Conservation (phyloP, 2,888 invertebrate species). For the Scrobipalpa costella region DNA sequence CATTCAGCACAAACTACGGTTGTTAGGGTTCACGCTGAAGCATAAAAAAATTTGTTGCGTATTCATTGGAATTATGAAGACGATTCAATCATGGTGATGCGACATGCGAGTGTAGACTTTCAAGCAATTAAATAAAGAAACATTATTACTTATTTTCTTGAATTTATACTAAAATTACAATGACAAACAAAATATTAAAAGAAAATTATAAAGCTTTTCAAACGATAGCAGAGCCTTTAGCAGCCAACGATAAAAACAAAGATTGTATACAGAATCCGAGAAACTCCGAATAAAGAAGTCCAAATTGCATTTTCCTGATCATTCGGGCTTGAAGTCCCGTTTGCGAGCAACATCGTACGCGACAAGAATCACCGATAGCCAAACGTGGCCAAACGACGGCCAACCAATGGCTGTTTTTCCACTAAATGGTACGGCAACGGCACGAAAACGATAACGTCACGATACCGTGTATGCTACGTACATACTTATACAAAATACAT, state of each 20-base stretch:
- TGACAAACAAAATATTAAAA: no score
- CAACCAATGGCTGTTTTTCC: not conserved
- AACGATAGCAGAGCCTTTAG: no score
- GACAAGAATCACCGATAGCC: constrained; percentile 12
- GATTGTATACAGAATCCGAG: not conserved
- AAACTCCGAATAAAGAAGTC: not conserved
- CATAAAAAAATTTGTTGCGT: not conserved
- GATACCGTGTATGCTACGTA: no score
- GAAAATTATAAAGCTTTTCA: no score
- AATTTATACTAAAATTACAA: no score
- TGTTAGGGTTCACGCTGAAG: not conserved
- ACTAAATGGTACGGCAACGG: no score
- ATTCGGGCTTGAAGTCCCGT: constrained; percentile 6
- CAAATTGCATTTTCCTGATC: constrained; percentile 7
- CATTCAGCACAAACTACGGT: constrained; percentile 6
- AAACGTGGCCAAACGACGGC: not conserved
- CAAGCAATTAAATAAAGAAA: no score
- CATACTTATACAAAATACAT: no score
- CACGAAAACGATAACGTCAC: no score
- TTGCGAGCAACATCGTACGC: constrained; percentile 10
- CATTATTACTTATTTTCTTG: no score
- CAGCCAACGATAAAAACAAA: not conserved
- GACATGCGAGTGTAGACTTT: no score
- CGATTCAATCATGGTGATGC: no score
- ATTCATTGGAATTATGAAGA: not conserved